Conservation (phyloP, 2,113 vertebrate genomes). For the Nibea albiflora region DNA sequence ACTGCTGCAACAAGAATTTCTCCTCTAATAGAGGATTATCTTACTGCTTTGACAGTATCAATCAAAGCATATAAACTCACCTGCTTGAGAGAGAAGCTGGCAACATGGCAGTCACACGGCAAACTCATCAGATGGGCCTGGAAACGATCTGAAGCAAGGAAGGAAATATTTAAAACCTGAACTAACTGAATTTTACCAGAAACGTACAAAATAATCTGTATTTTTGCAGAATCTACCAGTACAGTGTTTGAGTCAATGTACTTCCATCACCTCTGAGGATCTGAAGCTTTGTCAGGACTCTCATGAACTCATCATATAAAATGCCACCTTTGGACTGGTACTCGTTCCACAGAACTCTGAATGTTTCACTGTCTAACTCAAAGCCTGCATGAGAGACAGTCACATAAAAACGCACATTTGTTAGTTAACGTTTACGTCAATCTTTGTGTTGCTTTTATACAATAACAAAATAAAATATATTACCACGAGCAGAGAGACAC, state of each 20-base stretch:
- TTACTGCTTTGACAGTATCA: background rate
- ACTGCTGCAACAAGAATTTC: no score
- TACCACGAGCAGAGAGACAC: constrained; percentile 55
- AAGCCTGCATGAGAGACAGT: constrained; percentile 21
- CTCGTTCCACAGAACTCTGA: constrained; percentile 66
- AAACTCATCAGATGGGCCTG: constrained; percentile 52
- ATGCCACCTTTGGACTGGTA: constrained; percentile 41
- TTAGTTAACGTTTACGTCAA: background rate
- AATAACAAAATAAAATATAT: background rate
- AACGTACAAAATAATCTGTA: no score
- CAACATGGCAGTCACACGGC: constrained; percentile 72
- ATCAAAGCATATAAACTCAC: constrained; percentile 43
- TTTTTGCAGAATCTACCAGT: no score
- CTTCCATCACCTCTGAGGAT: constrained; percentile 66
- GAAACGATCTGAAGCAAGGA: constrained; percentile 66
- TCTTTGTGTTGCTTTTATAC: background rate
- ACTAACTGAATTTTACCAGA: background rate
- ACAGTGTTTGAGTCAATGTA: background rate
- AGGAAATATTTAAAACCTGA: background rate
- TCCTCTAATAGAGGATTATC: no score
- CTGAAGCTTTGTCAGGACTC: constrained; percentile 66
- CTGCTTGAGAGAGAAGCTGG: constrained; percentile 73
- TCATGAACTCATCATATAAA: constrained; percentile 71
- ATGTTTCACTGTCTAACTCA: constrained; percentile 58
- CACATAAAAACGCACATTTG: background rate